Evolutionary conservation across 2,888 invertebrate genomes (phyloP).

Genomic region (Pegoplata infirma): DNA sequence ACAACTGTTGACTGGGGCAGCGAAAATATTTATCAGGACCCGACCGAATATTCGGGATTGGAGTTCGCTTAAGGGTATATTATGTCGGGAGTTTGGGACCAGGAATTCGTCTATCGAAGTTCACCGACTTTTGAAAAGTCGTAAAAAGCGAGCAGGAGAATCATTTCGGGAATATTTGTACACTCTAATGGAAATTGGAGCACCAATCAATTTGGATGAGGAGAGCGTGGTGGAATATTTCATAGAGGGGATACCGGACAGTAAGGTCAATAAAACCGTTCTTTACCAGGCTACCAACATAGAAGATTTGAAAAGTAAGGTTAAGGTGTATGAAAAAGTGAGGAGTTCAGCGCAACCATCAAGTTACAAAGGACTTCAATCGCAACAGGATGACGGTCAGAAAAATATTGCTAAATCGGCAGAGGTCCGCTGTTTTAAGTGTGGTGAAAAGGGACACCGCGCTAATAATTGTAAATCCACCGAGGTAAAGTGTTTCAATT

Average conservation of each 20-base stretch:
- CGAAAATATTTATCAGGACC: slow-evolving; percentile 47
- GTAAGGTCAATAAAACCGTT: slow-evolving; percentile 11
- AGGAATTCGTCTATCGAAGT: slow-evolving; percentile 33
- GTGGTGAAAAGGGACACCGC: slow-evolving; percentile 3
- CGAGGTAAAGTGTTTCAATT: slow-evolving; percentile 5
- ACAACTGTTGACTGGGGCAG: slow-evolving; percentile 50
- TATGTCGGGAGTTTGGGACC: slow-evolving; percentile 20
- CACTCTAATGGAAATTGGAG: slow-evolving; percentile 12
- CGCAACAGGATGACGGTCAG: background rate
- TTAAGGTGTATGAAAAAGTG: background rate
- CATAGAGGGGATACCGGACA: slow-evolving; percentile 11
- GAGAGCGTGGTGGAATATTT: slow-evolving; percentile 15
- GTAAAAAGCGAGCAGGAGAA: slow-evolving; percentile 31
- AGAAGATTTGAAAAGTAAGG: slow-evolving; percentile 11
- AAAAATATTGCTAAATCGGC: background rate
- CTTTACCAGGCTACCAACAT: slow-evolving; percentile 17
- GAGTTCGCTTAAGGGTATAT: slow-evolving; percentile 30
- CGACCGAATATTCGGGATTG: slow-evolving; percentile 45
- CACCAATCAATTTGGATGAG: slow-evolving; percentile 9
- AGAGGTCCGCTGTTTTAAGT: slow-evolving; percentile 4
- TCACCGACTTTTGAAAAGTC: slow-evolving; percentile 22
- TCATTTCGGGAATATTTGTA: slow-evolving; percentile 20
- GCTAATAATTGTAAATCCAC: background rate
- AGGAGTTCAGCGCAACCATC: background rate
- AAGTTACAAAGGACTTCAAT: background rate